These are phyloP conservation scores for Procapra przewalskii DNA, from an alignment of 2,113 vertebrate genomes.

Conservation along the genomic window DNA sequence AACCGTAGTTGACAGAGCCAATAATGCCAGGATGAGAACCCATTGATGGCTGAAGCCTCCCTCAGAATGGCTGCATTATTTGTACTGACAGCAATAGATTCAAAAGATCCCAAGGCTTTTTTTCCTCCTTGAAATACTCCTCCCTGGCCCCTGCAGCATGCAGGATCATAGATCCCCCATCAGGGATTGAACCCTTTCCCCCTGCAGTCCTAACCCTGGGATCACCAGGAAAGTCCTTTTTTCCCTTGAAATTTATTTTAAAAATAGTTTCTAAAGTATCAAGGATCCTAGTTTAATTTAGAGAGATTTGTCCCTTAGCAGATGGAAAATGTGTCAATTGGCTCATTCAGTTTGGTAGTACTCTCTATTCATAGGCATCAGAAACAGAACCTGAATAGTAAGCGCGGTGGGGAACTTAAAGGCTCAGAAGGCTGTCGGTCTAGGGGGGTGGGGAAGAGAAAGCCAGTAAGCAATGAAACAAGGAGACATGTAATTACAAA, in stretches of 20 bases:
- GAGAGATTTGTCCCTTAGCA: slow-evolving; percentile 34
- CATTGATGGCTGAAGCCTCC: not conserved
- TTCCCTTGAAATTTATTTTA: not conserved
- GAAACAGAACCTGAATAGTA: slow-evolving; percentile 3
- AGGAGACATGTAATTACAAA: slow-evolving; percentile 46
- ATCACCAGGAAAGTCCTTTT: not conserved
- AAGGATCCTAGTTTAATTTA: slow-evolving; percentile 33
- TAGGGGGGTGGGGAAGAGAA: not conserved
- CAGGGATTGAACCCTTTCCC: not conserved
- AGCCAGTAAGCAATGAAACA: slow-evolving; percentile 6
- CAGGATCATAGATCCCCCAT: not conserved
- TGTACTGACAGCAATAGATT: not conserved
- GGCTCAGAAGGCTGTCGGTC: accelerated
- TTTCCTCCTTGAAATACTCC: not conserved
- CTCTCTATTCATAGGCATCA: not conserved
- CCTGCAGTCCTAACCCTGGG: not conserved
- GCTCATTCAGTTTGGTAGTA: slow-evolving; percentile 14
- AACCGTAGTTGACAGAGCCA: not conserved
- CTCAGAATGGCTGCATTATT: not conserved
- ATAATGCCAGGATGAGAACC: not conserved
- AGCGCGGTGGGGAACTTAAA: not conserved
- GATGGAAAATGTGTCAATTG: slow-evolving; percentile 46
- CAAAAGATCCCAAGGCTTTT: not conserved
- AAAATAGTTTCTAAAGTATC: not conserved
- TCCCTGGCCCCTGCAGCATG: not conserved